Evolutionary conservation across 1,140 invertebrate genomes (phyloP).

Genomic region (Hesperophylax magnus): DNA sequence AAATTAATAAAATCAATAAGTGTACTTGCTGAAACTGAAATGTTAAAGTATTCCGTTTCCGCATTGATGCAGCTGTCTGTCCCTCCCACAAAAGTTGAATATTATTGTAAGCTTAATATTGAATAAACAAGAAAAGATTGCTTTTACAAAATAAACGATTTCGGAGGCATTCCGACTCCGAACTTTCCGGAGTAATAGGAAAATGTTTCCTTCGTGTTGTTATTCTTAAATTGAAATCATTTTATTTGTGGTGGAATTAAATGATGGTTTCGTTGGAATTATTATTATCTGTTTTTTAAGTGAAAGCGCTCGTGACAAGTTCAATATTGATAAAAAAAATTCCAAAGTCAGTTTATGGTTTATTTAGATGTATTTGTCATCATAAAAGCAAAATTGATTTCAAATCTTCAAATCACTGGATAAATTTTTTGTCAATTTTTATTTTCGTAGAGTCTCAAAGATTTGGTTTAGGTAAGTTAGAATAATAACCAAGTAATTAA

Average conservation of each 20-base stretch:
- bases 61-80: no score
- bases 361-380: not conserved
- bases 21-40: no score
- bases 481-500: no score
- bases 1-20: no score
- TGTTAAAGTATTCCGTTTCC: no score
- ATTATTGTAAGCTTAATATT: conserved; percentile 46
- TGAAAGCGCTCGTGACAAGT: not conserved
- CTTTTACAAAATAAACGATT: conserved; percentile 45
- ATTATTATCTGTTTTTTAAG: not conserved
- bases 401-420: no score
- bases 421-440: no score
- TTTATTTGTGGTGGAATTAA: conserved; percentile 23
- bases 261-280: not conserved
- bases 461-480: no score
- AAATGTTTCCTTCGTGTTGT: conserved; percentile 32
- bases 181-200: conserved; percentile 7
- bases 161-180: conserved; percentile 19
- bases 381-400: no score
- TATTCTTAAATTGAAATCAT: not conserved
- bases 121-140: conserved; percentile 48
- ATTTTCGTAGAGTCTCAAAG: no score
- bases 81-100: conserved; percentile 38
- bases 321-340: not conserved
- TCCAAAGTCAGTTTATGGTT: not conserved